phyloP scores from a whole-genome alignment of 2,797 vertebrate species.

The Cynopterus sphinx region DNA sequence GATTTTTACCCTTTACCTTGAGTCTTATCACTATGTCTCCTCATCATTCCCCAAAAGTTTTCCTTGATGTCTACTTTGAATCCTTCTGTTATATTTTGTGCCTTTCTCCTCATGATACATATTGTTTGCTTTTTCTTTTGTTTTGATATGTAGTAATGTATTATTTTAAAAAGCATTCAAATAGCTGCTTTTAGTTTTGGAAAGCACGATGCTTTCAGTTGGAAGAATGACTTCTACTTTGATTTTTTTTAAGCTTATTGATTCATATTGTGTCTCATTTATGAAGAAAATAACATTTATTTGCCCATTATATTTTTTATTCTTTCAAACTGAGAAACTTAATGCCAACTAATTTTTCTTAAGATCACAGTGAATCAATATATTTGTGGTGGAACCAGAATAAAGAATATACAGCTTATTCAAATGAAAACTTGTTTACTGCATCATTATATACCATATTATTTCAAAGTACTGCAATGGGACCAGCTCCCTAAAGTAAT shows the following conservation, averaged over 20 bases:
- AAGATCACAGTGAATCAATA: not conserved
- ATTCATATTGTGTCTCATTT: not conserved
- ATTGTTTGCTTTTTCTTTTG: too few species aligned
- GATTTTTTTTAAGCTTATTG: not conserved
- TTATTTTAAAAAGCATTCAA: not conserved
- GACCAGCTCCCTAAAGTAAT: not conserved
- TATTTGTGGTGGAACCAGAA: not conserved
- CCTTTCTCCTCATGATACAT: not conserved
- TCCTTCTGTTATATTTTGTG: not conserved
- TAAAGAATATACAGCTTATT: conserved; percentile 9
- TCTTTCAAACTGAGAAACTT: conserved; percentile 31
- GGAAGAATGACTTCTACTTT: not conserved
- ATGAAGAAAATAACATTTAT: not conserved
- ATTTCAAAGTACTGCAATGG: not conserved
- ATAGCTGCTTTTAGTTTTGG: not conserved
- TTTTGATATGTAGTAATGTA: not conserved
- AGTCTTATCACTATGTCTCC: not conserved
- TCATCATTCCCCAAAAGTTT: not conserved
- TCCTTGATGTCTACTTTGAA: not conserved
- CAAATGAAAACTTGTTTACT: conserved; percentile 12
- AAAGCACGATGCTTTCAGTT: not conserved
- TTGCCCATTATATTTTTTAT: not conserved
- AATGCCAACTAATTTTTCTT: not conserved
- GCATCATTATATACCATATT: not conserved
- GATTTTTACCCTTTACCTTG: not conserved